Conservation (phyloP, 2,113 vertebrate genomes). For the Myotis brandtii region DNA sequence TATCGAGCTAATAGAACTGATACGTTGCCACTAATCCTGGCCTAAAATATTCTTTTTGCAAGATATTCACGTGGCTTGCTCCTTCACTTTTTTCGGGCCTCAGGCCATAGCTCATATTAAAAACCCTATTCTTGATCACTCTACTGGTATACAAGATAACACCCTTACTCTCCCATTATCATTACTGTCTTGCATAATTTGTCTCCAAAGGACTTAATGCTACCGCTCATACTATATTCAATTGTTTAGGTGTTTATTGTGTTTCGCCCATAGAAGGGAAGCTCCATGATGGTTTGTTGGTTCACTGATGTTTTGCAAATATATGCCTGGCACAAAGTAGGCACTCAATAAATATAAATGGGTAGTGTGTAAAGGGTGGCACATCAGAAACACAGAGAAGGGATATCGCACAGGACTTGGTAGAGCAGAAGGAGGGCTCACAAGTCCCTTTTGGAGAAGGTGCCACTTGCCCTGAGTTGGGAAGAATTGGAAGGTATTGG, state of each 20-base stretch:
- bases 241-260: neutral
- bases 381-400: neutral
- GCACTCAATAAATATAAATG: neutral
- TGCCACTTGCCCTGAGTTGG: neutral
- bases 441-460: neutral
- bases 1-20: conserved; percentile 43
- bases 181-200: neutral
- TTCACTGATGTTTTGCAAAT: neutral
- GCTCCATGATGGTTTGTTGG: neutral
- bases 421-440: neutral
- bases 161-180: neutral
- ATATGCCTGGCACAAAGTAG: neutral
- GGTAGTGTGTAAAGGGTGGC: neutral
- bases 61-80: neutral
- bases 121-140: neutral
- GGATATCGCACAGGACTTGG: neutral
- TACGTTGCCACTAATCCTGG: neutral
- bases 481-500: neutral
- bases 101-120: neutral
- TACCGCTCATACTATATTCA: no score
- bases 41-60: neutral
- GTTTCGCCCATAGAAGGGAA: neutral
- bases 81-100: neutral
- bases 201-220: neutral
- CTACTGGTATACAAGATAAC: neutral